phyloP scores from a whole-genome alignment of 2,888 invertebrate genomes.

The Tiliacea citrago region DNA sequence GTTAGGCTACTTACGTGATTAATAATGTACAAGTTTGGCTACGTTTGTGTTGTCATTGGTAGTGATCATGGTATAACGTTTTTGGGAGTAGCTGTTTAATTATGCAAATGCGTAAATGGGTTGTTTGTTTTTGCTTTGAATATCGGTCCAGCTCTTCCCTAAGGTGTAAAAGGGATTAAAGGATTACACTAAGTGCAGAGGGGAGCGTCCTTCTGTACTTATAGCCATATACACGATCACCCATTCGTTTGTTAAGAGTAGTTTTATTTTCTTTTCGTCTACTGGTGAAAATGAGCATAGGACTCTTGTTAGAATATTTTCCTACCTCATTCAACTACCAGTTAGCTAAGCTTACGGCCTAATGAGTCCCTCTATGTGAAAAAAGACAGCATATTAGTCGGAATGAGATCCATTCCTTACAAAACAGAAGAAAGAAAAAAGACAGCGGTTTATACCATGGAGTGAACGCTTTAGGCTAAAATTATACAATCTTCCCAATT shows the following conservation, averaged over 20 bases:
- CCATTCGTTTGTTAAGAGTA: neutral
- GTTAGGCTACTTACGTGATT: conserved; percentile 50
- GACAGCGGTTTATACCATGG: neutral
- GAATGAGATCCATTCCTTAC: too few relatives aligned
- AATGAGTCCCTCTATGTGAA: neutral
- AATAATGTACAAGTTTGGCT: conserved; percentile 49
- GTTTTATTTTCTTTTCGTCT: neutral
- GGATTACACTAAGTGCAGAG: conserved; percentile 34
- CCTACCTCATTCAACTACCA: neutral
- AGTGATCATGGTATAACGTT: conserved; percentile 50
- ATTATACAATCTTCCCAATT: neutral
- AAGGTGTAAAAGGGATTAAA: conserved; percentile 39
- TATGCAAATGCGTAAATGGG: conserved; percentile 55
- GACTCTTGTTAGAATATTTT: neutral
- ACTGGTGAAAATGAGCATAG: neutral
- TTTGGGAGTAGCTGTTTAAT: conserved; percentile 44
- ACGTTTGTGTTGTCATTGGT: conserved; percentile 52
- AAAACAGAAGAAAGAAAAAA: neutral
- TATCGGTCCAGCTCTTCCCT: conserved; percentile 29
- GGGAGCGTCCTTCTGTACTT: neutral
- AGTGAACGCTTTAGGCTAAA: neutral
- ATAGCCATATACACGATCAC: conserved; percentile 9
- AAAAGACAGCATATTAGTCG: neutral
- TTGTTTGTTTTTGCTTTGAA: conserved; percentile 42
- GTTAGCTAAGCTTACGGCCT: neutral